Evolutionary conservation across 1,140 invertebrate species (phyloP), one percentile per base, ranked within the genome.

Genomic region (Oedothorax gibbosus): DNA sequence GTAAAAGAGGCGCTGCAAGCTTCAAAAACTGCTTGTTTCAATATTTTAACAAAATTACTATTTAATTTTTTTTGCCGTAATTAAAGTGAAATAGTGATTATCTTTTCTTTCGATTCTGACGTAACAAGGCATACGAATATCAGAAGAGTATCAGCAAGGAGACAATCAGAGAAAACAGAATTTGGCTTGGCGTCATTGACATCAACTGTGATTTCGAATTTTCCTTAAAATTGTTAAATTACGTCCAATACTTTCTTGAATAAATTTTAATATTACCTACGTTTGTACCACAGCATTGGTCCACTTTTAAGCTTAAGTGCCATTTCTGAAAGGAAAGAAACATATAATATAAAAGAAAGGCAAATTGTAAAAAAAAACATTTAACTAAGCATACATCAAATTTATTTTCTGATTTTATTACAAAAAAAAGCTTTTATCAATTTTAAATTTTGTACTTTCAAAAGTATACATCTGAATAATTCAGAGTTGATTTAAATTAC

Each of bases 271-370:
- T 21, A 10, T 7, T 73, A 85, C 84, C 78, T 72, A 85, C 84
- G 51, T 73, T 85, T 85, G 14, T 85, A 56, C 57, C 73, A 72
- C 14, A 85, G 66, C 84, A 85, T 85, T 5, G 72, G 76, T 6
- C 84, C 84, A 65, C 76, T 85, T 79, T 85, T 85, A 15, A 85
- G 35, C 54, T 78, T 64, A 18, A 79, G 7, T 7, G 84, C 75
- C 84, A 85, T 85, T 72, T 85, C 84, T 85, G 56, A 60, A 79
- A 78, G 54, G 18, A 71, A 15, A 71, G 54, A 4, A 10, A 21
- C 12, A 11, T 21, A 21, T 35, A 66, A 15, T 14, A 5, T 7
- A 7, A 12, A 21, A 68, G 12, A 68, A 4, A 68, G n/a, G n/a
- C 57, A 60, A 60, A n/a, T 60, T 35, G 14, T 4, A 49, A 14